Base-by-base conservation (phyloP, 2,888 invertebrate genomes). In the Eupelmus urozonus region DNA sequence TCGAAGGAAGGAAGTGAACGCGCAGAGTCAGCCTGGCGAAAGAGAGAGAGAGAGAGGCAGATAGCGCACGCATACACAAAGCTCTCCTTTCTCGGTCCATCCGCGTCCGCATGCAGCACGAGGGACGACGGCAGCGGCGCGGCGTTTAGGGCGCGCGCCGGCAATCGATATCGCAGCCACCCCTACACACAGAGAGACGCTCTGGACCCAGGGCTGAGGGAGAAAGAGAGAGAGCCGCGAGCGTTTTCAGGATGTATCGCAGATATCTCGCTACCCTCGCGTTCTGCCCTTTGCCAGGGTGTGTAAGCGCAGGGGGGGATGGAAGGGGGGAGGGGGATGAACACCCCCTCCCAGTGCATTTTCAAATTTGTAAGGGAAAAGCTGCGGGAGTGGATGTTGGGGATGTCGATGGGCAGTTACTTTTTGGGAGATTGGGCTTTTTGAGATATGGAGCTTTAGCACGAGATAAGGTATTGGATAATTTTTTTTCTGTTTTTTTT, bases 121-220 rank as follows among this genome's bases (percentile, higher is more conserved):
- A 27, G 42, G 40, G 69, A 29, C 13, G 18, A 23, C 16, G 11
- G 82, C 79, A 81, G 62, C 67, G 80, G 78, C 83, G 83, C 81
- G 34, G 82, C 83, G 82, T 81, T 83, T 84, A 78, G 73, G 82
- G 81, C 80, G 45, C 59, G 23, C 49, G 65, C 29, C 25, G 71
- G 76, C 80, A 73, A 73, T 80, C 80, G 77, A 73, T 80, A 76
- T 80, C 78, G 49, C 76, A 51, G 55, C 76, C 81, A 76, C 80
- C 81, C 79, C 80, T 80, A 79, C 77, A 76, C 77, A 77, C 29
- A 65, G 34, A 27, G 40, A 79, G 71, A 45, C 72, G 49, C 55
- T n/a, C 69, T 73, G 65, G 57, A 59, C 63, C 57, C 34, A 23
- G 25, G 34, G 34, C 23, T 11, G 45, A 55, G 29, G 49, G 13